Base-by-base conservation (phyloP, 1,140 invertebrate genomes). In the Galendromus occidentalis region DNA sequence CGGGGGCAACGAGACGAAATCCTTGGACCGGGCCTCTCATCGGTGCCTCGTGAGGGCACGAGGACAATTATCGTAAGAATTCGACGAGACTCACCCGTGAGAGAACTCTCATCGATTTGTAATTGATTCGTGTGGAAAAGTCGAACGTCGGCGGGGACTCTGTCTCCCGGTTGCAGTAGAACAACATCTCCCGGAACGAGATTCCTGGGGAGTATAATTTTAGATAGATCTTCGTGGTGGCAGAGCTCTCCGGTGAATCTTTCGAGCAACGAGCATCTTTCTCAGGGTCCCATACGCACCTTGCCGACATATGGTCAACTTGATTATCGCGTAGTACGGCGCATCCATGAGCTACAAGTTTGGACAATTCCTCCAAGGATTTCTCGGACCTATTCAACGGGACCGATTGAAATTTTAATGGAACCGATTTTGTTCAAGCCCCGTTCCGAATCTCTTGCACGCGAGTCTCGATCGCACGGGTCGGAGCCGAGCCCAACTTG, bases 181-280 rank as follows among this genome's bases (percentile, higher is more conserved):
- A 99, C 86, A 68, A 99, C 81, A 77, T 99, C 96, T 9, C 96
- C 96, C n/a, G 96, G 95, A 12, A 99, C 94, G 55, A 99, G 79
- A 74, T 96, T 88, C 65, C 90, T 80, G 0, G n/a, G n/a, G n/a
- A n/a, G n/a, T 94, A 95, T 30, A 95, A 80, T n/a, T n/a, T n/a
- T n/a, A n/a, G n/a, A n/a, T n/a, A n/a, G n/a, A n/a, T n/a, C n/a
- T n/a, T n/a, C n/a, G n/a, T n/a, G n/a, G n/a, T n/a, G n/a, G n/a
- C n/a, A n/a, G 78, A 98, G 96, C 63, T 85, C 85, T 71, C 95
- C 86, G 41, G 91, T 73, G 17, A 84, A 82, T 41, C 91, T 87
- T 76, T 95, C 88, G 64, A 95, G 81, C 66, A 97, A 77, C 71
- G 67, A 22, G 44, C 51, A 69, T 29, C 30, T 9, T 29, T 6